These are phyloP conservation scores for Schizothorax lantsangensis DNA, from an alignment of 2,797 vertebrate species.

Conservation along the genomic window DNA sequence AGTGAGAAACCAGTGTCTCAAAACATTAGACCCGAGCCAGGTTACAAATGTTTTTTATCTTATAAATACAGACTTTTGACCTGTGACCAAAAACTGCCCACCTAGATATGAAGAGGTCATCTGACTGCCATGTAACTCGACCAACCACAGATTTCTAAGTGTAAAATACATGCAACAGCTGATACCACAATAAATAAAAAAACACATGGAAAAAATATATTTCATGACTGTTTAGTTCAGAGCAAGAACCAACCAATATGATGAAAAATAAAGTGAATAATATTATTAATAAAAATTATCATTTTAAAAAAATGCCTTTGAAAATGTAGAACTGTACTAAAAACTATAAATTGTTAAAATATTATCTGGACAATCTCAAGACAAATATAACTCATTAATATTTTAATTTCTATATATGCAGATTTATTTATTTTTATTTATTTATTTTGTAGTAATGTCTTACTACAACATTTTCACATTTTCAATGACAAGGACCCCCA, in stretches of 20 bases:
- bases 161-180: no score
- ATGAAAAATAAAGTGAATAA: neutral
- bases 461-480: neutral
- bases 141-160: neutral
- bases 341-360: neutral
- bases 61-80: neutral
- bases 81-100: neutral
- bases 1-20: slow-evolving; percentile 28
- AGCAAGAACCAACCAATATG: neutral
- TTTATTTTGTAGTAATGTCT: neutral
- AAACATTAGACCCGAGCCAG: neutral
- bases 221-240: neutral
- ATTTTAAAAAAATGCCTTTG: neutral
- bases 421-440: neutral
- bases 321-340: neutral
- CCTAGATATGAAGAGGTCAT: neutral
- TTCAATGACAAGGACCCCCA: neutral
- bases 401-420: neutral
- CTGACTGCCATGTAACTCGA: neutral
- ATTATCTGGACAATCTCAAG: neutral
- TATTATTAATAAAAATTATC: neutral
- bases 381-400: neutral
- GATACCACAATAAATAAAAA: neutral
- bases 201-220: neutral
- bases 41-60: neutral